A percentile compares a stretch with the other conserved stretches of the same genome.
Evolutionary conservation across 2,888 invertebrate genomes (phyloP).

Genomic region (Thereva nobilitata): DNA sequence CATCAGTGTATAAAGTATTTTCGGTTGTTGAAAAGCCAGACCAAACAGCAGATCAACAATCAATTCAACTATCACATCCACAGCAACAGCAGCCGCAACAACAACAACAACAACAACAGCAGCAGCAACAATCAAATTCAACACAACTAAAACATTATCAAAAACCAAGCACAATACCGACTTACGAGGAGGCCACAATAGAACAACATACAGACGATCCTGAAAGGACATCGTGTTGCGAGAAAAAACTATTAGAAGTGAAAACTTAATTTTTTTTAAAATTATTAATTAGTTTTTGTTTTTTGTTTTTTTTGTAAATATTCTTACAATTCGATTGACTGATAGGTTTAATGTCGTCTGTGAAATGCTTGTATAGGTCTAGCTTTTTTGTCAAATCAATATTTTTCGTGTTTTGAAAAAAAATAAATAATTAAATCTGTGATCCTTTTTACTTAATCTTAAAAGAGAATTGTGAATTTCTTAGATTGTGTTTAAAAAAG

Average conservation of each 20-base stretch:
- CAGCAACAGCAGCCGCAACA: neutral
- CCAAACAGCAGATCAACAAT: neutral
- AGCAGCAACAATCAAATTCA: neutral
- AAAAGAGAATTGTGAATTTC: neutral
- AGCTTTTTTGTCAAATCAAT: neutral
- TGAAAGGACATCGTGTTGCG: slow-evolving; percentile 7
- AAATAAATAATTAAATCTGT: slow-evolving; percentile 8
- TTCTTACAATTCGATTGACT: slow-evolving; percentile 1
- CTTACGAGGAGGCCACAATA: slow-evolving; percentile 7
- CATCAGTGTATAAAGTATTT: slow-evolving; percentile 40
- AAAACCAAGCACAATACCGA: neutral
- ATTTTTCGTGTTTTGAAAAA: too few species aligned
- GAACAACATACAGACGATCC: neutral
- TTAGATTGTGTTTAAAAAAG: neutral
- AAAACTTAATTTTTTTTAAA: neutral
- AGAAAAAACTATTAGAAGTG: slow-evolving; percentile 6
- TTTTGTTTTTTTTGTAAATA: neutral
- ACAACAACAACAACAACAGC: neutral
- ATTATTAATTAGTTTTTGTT: neutral
- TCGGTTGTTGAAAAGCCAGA: slow-evolving; percentile 25
- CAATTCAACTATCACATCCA: neutral
- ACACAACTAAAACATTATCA: neutral
- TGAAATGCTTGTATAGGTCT: slow-evolving; percentile 4
- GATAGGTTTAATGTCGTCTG: slow-evolving; percentile 21
- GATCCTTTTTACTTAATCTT: slow-evolving; percentile 28